Percentiles rank a stretch among this genome's conserved stretches.
Evolutionary conservation across 2,888 invertebrate genomes (phyloP).

Genomic region (Sericinus montela): DNA sequence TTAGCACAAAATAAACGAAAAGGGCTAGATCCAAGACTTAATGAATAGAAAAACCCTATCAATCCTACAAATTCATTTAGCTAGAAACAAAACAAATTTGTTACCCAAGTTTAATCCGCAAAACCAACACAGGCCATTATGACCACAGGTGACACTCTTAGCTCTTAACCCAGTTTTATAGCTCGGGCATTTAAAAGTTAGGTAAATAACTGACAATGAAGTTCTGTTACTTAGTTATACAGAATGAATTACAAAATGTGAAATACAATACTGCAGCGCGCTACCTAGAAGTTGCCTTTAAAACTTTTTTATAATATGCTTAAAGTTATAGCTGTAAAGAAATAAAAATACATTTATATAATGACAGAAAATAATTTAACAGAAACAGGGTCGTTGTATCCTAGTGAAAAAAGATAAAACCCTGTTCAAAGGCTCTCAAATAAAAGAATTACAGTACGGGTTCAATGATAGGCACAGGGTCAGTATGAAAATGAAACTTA

Average conservation of each 20-base stretch:
- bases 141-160: conserved; percentile 57
- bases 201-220: conserved; percentile 39
- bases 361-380: too few relatives aligned
- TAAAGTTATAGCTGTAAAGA: too few relatives aligned
- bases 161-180: conserved; percentile 49
- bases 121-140: conserved; percentile 25
- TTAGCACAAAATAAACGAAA: too few relatives aligned
- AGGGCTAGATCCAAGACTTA: too few relatives aligned
- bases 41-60: too few relatives aligned
- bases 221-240: conserved; percentile 29
- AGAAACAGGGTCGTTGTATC: too few relatives aligned
- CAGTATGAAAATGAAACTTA: too few relatives aligned
- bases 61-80: not conserved
- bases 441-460: too few relatives aligned
- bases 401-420: too few relatives aligned
- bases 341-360: too few relatives aligned
- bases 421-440: too few relatives aligned
- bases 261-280: conserved; percentile 2
- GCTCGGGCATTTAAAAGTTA: conserved; percentile 51
- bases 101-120: conserved; percentile 23
- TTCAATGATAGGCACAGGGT: too few relatives aligned
- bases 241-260: not conserved
- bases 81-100: conserved; percentile 13
- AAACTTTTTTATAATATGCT: not conserved
- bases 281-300: not conserved